Evolutionary conservation across 2,113 vertebrate genomes (phyloP), one percentile per base, ranked within the genome.

Genomic region (Lucifuga dentata): DNA sequence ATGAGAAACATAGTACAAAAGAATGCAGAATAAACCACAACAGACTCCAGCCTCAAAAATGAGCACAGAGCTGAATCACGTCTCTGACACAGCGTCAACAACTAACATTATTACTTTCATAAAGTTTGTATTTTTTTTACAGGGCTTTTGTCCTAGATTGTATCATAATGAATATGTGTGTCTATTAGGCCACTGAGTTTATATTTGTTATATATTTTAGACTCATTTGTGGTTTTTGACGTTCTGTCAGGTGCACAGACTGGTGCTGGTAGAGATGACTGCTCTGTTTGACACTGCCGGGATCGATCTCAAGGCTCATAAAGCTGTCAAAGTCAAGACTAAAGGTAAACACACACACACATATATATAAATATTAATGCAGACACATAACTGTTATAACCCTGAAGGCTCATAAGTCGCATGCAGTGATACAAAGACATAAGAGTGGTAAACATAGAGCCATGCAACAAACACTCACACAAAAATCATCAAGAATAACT

Each of bases 231-330:
- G 8, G 23, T 43, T 61, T 35, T 16, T 12, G 19, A 24, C 61
- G 36, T 13, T 59, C 10, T 49, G 11, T 48, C 59, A 91, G 90
- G 95, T 98, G n/a, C 90, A 75, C 58, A 64, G 88, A 9, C 82
- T 99, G 53, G 95, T 95, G 16, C 92, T 98, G 23, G 95, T 99
- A 63, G 98, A 99, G 69, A 90, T 98, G 87, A 96, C 95, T 0
- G 98, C 98, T 43, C 91, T 99, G 20, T 98, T 94, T 69, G 97
- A 99, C 41, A 84, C 94, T 0, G 87, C 94, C 40, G 94, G 94
- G 21, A 80, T 95, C 8, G 97, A 99, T 80, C 84, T 97, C 50
- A 99, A 98, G 75, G 89, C 95, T 19, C 94, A 95, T 68, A 98
- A 97, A 88, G 91, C 97, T 73, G 88, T 94, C 70, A 98, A 94